Base-by-base conservation (phyloP, 1,140 invertebrate species). In the Neodiprion pinetum region DNA sequence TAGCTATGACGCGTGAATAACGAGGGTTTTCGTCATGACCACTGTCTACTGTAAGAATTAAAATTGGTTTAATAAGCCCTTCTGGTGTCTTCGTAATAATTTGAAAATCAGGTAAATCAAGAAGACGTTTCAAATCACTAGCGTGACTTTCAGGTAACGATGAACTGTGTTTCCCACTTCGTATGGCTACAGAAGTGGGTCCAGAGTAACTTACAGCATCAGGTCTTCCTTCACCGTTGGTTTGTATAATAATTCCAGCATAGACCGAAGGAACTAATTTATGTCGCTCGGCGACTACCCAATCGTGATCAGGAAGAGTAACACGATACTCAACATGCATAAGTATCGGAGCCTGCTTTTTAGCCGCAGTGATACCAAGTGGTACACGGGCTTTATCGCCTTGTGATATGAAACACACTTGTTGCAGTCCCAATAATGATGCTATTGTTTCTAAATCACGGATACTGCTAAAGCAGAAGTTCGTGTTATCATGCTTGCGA, bases 271-370 rank as follows among this genome's bases (percentile, higher is more conserved):
- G 83, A 71, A 83, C 85, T 48, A 87, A 67, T 76, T 88, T 86
- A 74, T 88, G 85, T 21, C 72, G 61, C 49, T 48, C 67, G 67
- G 82, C 87, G 77, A 89, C 80, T 17, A 88, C 85, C 77, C 80
- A 89, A 79, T 90, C 88, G 79, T 89, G 87, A 80, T 88, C 85
- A 67, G 88, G 86, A n/a, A 88, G 78, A 48, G 65, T 72, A 10
- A 89, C 80, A 73, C 77, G 71, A 78, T 88, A 88, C 74, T 88
- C 83, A 23, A 87, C 10, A 75, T 83, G 79, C 85, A 17, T 17
- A 17, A 17, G 17, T 17, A 17, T 17, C 17, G 17, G 17, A 17
- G 17, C 17, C 78, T 88, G 85, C 72, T 83, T 85, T 47, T 85
- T 87, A 68, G 83, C 87, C 61, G 85, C 87, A 70, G 85, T 81